phyloP scores from a whole-genome alignment of 2,888 invertebrate species.

The Tanytarsus gracilentus region DNA sequence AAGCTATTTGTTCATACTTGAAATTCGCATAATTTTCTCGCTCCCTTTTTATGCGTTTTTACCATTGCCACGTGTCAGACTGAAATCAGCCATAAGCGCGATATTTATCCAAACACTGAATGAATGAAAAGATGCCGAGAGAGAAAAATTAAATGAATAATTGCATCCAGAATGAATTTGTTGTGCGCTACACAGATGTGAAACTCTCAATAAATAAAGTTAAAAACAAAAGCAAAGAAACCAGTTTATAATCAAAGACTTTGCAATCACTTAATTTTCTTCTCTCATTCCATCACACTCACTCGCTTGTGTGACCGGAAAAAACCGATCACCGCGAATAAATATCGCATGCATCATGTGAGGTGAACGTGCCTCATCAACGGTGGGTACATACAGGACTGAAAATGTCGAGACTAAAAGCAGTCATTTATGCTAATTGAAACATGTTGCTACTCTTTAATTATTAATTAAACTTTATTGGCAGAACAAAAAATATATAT shows the following conservation, averaged over 20 bases:
- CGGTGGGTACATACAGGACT: conserved; percentile 7
- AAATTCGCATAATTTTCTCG: background rate
- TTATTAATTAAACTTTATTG: background rate
- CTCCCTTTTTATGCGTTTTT: background rate
- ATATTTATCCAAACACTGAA: background rate
- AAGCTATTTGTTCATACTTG: no score
- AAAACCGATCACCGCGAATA: background rate
- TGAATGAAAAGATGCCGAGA: background rate
- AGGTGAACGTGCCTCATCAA: conserved; percentile 21
- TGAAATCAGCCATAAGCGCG: background rate
- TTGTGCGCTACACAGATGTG: no score
- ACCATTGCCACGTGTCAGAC: conserved; percentile 24
- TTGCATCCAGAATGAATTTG: background rate
- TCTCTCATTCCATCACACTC: conserved; percentile 11
- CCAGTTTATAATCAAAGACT: conserved; percentile 24
- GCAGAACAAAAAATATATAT: background rate
- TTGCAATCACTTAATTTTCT: conserved; percentile 28
- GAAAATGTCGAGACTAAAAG: conserved; percentile 1
- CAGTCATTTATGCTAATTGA: background rate
- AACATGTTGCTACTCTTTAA: background rate
- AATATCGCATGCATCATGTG: background rate
- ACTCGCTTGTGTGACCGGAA: conserved; percentile 19
- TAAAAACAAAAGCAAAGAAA: background rate
- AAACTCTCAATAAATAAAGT: background rate
- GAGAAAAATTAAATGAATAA: background rate